Evolutionary conservation across 2,888 invertebrate species (phyloP).

Genomic region (Drepanosiphum platanoidis): DNA sequence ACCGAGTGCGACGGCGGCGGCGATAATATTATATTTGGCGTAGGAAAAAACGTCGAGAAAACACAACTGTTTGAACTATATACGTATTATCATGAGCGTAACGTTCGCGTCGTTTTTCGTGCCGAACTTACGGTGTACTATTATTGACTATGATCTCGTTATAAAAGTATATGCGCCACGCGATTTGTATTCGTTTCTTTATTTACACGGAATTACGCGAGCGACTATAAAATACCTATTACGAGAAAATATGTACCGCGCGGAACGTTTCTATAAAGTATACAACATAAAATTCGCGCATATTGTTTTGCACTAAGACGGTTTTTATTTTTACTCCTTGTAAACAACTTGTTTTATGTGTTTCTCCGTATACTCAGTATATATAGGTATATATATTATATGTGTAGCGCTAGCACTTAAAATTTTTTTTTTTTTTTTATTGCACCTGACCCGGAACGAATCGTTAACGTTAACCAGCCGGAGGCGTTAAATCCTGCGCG

Average conservation of each 20-base stretch:
- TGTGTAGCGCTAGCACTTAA: background rate
- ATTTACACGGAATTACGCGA: background rate
- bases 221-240: background rate
- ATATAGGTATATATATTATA: too few relatives aligned
- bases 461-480: constrained; percentile 26
- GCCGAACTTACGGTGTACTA: background rate
- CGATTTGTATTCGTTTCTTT: background rate
- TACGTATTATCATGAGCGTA: too few relatives aligned
- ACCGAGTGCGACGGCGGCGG: too few relatives aligned
- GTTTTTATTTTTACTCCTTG: constrained; percentile 13
- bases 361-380: background rate
- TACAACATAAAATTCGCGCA: background rate
- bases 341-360: constrained; percentile 19
- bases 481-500: constrained; percentile 1
- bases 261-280: constrained; percentile 24
- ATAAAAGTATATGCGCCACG: background rate
- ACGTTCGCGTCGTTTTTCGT: background rate
- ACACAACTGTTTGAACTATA: background rate
- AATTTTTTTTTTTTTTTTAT: constrained; percentile 22
- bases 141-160: constrained; percentile 22
- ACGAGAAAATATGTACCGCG: background rate
- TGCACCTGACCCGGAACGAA: constrained; percentile 9
- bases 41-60: background rate
- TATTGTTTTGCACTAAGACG: constrained; percentile 8
- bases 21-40: too few relatives aligned